These are phyloP conservation scores for Sisor rabdophorus DNA, from an alignment of 2,113 vertebrate genomes.

Conservation along the genomic window DNA sequence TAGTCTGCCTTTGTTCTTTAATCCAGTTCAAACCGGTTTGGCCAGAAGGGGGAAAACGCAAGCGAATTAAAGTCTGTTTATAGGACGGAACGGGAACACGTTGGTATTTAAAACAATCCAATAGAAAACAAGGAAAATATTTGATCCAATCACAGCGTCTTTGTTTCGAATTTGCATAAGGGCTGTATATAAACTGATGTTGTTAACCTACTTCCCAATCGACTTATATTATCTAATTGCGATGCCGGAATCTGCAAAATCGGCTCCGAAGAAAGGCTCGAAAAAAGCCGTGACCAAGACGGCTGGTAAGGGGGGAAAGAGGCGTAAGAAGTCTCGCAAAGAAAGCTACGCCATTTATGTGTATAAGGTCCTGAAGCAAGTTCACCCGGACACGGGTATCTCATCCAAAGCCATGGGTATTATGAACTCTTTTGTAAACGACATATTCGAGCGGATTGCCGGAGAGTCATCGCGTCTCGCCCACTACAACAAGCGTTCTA, in stretches of 20 bases:
- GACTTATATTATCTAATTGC: not conserved
- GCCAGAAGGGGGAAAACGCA: not conserved
- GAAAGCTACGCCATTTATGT: conserved; percentile 71
- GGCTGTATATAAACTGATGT: not conserved
- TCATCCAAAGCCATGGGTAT: conserved; percentile 71
- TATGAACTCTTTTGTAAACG: conserved; percentile 64
- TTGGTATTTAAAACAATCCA: not conserved
- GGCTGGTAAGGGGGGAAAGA: conserved; percentile 25
- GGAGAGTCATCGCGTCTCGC: conserved; percentile 56
- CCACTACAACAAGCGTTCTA: conserved; percentile 67
- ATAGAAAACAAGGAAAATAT: not conserved
- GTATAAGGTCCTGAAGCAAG: conserved; percentile 78
- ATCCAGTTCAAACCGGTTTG: conserved; percentile 39
- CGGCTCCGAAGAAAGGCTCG: conserved; percentile 33
- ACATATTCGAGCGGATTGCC: conserved; percentile 64
- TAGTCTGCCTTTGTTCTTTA: conserved; percentile 29
- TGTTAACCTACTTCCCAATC: not conserved
- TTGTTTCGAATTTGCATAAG: conserved; percentile 20
- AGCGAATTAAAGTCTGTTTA: not conserved
- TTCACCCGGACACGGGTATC: conserved; percentile 76
- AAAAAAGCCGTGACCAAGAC: conserved; percentile 42
- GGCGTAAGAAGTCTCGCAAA: conserved; percentile 37
- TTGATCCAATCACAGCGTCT: conserved; percentile 7
- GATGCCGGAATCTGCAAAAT: conserved; percentile 35
- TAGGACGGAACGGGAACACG: not conserved